Base-by-base conservation (phyloP, 1,140 invertebrate genomes). In the Plutomurus gul region DNA sequence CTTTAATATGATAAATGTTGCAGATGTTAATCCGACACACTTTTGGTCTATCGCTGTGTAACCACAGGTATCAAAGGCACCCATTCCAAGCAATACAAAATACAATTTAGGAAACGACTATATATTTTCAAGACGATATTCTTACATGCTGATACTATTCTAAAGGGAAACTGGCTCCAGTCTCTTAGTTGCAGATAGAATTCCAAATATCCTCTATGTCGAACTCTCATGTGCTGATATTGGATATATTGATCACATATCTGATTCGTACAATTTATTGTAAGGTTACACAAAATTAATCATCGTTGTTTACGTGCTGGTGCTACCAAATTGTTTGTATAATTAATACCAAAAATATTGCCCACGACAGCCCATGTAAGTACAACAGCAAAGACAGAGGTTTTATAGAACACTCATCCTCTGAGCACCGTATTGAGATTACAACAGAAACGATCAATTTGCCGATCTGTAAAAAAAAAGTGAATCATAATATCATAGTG, bases 221-320 rank as follows among this genome's bases (percentile, higher is more conserved):
- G 37, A 16, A 82, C 39, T 76, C 76, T 70, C 43, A 83, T 83
- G 40, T 83, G 82, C 27, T 83, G 73, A 33, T 80, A 83, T 47
- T 82, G 82, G 36, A 83, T 80, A 36, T 65, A 78, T 30, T 83
- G 82, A 65, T 83, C 82, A 72, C 80, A 80, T 10, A 83, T 81
- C 82, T 83, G 36, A 49, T 51, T 46, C 11, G 39, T 43, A 43
- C 6, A 25, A 73, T 18, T 25, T 13, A n/a, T 7, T 60, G 60
- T 20, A 49, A 8, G 36, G 7, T 37, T 4, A 39, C n/a, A 4
- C 10, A 18, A 46, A 51, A 20, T 75, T 7, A 25, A 73, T 4
- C 6, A 22, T 37, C 37, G 18, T 71, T 71, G 18, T 13, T 33
- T 43, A 30, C 30, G 22, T 75, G 20, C 20, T 30, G 16, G 16